Evolutionary conservation across 1,140 invertebrate genomes (phyloP).

Genomic region (Neelides sp.): DNA sequence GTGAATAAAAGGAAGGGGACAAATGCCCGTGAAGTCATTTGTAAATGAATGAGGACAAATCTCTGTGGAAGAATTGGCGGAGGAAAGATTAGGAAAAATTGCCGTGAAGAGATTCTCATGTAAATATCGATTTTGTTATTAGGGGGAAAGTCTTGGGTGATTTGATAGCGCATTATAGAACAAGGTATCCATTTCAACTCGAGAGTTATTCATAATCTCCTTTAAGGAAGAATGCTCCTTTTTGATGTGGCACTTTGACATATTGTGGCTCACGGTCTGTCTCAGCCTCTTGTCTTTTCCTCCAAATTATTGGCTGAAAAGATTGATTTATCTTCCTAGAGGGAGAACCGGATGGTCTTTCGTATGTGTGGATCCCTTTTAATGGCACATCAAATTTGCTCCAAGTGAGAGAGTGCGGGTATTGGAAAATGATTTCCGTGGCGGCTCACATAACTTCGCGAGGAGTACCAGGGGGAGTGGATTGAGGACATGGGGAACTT

Average conservation of each 20-base stretch:
- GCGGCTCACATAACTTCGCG: too few species aligned
- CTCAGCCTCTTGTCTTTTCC: slow-evolving; percentile 10
- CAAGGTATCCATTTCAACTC: slow-evolving; percentile 1
- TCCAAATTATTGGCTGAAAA: slow-evolving; percentile 19
- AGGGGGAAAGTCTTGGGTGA: slow-evolving; percentile 14
- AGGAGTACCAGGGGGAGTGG: too few species aligned
- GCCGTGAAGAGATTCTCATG: not conserved
- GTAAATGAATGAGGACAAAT: not conserved
- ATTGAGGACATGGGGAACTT: not conserved
- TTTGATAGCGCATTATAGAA: not conserved
- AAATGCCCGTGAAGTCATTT: not conserved
- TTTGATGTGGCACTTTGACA: slow-evolving; percentile 5
- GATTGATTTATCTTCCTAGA: slow-evolving; percentile 9
- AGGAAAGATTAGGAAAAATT: not conserved
- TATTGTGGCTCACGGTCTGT: slow-evolving; percentile 14
- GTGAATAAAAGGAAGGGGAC: not conserved
- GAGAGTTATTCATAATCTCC: slow-evolving; percentile 8
- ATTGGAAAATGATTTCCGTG: slow-evolving; percentile 27
- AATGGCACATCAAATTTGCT: slow-evolving; percentile 22
- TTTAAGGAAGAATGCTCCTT: not conserved
- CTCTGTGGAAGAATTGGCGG: not conserved
- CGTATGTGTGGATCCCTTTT: slow-evolving; percentile 24
- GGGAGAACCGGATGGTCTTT: slow-evolving; percentile 10
- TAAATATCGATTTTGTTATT: slow-evolving; percentile 30
- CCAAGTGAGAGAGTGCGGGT: slow-evolving; percentile 13